Evolutionary conservation across 2,888 invertebrate genomes (phyloP), one percentile per base, ranked within the genome.

Genomic region (Sycophila texana): DNA sequence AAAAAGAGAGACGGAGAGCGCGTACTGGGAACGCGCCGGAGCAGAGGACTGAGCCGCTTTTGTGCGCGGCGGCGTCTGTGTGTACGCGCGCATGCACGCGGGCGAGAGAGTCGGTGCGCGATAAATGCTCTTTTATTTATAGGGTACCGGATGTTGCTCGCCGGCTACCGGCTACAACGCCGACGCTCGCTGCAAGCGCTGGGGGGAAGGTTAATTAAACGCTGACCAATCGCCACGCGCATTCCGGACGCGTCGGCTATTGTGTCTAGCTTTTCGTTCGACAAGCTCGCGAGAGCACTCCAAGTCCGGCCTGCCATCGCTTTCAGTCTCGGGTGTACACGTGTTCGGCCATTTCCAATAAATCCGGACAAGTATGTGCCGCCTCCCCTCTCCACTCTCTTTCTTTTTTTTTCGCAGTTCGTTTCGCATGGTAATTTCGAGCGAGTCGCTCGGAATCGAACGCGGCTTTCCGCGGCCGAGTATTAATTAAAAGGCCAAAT

Each of bases 131-230:
- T 76, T 65, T 65, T 57, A 71, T 71, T 71, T 65, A 71, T 76
- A 76, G 57, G 70, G 70, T 63, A 70, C 73, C 76, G 76, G 76
- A 71, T 68, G 67, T 18, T 16, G 68, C 39, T 30, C 53, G 13
- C 22, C 39, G 39, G 47, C 18, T 18, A 20, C 30, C 58, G 65
- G 30, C 22, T 20, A 14, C 47, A 58, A 13, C 18, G 14, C 22
- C 18, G 20, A 20, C n/a, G 22, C 30, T 16, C 18, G 30, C 57
- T 53, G 53, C 53, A n/a, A 14, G 4, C n/a, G 4, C 39, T 20
- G 63, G 13, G 30, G 26, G 51, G 53, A 57, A 63, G 66, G 65
- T 74, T 66, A 74, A 74, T 74, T 57, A 55, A 49, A 66, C 65
- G 55, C 20, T 57, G 30, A 63, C 65, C 74, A 57, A 65, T 55